phyloP scores from a whole-genome alignment of 2,113 vertebrate genomes.

The Prunella fulvescens region DNA sequence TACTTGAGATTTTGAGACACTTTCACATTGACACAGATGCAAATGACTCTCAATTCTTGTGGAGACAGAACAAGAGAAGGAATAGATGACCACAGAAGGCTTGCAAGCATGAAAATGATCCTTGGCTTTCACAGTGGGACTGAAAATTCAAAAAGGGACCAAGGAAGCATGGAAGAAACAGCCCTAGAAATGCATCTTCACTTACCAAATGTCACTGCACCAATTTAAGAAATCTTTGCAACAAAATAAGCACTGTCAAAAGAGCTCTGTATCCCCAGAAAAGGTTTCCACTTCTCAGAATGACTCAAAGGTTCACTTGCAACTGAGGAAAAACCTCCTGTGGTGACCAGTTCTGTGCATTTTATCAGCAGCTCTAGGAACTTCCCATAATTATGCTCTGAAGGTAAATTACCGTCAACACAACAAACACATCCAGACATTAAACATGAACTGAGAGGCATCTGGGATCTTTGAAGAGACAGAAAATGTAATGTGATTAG shows the following conservation, averaged over 20 bases:
- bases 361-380: neutral
- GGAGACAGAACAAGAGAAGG: neutral
- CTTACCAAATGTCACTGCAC: neutral
- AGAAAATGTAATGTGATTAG: neutral
- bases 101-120: neutral
- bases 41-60: neutral
- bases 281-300: neutral
- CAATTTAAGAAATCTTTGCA: neutral
- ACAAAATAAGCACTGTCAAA: neutral
- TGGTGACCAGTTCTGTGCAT: neutral
- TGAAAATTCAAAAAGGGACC: neutral
- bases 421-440: neutral
- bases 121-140: neutral
- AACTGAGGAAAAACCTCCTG: neutral
- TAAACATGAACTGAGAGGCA: neutral
- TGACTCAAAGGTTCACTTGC: neutral
- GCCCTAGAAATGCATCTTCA: neutral
- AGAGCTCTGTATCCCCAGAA: neutral
- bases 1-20: neutral
- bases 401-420: neutral
- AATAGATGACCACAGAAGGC: neutral
- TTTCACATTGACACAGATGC: neutral
- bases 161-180: neutral
- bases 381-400: neutral
- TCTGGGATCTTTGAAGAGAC: neutral